Conservation (phyloP, 2,797 vertebrate species). For the Netta rufina region DNA sequence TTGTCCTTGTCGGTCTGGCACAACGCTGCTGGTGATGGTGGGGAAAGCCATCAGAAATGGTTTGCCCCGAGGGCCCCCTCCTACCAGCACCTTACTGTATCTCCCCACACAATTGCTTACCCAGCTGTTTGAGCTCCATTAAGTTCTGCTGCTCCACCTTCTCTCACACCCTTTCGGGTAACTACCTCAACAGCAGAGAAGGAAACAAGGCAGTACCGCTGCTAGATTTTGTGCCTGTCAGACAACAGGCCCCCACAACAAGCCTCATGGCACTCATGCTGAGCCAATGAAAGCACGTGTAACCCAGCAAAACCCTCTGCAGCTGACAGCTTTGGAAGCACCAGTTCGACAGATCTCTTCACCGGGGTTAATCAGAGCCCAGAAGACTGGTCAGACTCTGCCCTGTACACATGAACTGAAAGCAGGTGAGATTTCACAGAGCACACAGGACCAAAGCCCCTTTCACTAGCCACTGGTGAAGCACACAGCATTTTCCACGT, state of each 20-base stretch:
- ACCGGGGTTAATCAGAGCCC: fast-evolving
- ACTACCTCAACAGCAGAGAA: background rate
- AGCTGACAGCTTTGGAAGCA: background rate
- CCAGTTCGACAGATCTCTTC: background rate
- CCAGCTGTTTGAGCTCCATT: background rate
- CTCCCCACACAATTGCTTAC: background rate
- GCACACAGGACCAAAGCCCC: background rate
- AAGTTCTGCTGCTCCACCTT: background rate
- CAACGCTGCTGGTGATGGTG: fast-evolving
- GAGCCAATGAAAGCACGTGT: background rate
- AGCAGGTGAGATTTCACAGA: background rate
- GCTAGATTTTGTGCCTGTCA: background rate
- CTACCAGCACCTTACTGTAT: fast-evolving
- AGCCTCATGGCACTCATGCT: background rate
- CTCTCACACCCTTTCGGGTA: background rate
- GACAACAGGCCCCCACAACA: background rate
- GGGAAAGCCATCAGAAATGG: background rate
- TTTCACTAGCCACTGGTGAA: background rate
- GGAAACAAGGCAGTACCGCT: background rate
- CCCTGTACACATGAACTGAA: background rate
- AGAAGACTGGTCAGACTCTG: background rate
- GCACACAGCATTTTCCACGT: background rate
- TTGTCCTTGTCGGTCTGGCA: background rate
- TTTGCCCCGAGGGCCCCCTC: background rate
- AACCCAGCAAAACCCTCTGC: background rate